Base-by-base conservation (phyloP, 2,797 vertebrate genomes). In the Odontamblyopus rebecca region DNA sequence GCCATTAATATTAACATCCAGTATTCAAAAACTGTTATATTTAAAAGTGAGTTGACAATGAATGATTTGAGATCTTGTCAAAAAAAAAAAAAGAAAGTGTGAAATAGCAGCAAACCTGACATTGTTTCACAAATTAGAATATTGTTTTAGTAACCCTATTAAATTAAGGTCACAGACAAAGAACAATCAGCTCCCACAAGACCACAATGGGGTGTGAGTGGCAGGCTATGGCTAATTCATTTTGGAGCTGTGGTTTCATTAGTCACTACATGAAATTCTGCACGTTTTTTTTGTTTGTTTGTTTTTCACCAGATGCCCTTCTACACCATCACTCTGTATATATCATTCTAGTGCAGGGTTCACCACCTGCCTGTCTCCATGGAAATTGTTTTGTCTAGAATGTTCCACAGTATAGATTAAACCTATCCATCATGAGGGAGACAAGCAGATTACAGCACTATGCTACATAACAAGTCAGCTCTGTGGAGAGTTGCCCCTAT, bases 1-100 rank as follows among this genome's bases (percentile, higher is more conserved):
- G 74, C 72, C 66, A 70, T 84, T 86, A 76, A 80, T 80, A 78
- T 72, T 78, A 68, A 82, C 63, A 63, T 65, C 71, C 29, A 53
- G 60, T 66, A 73, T 57, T 65, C 32, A 64, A 80, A 87, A 87
- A 82, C 65, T 51, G 61, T 44, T 65, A 75, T 67, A 66, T 18
- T 50, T 69, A 61, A 80, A 70, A 61, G 69, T 56, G 60, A 73
- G 41, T 19, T 35, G 48, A 18, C 13, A 71, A 41, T 53, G 54
- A 35, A 60, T 54, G 41, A 72, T 77, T 61, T 81, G 63, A 68
- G 51, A 71, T 48, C 64, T 61, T 19, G 27, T 66, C 51, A 59
- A 61, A 61, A 54, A 72, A 77, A 70, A 61, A 54, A 72, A 77
- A 70, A 66, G 23, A 57, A 23, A 27, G 15, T 51, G 23, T 32